Base-by-base conservation (phyloP, 2,113 vertebrate genomes). In the Tenebrosternarchus preto region DNA sequence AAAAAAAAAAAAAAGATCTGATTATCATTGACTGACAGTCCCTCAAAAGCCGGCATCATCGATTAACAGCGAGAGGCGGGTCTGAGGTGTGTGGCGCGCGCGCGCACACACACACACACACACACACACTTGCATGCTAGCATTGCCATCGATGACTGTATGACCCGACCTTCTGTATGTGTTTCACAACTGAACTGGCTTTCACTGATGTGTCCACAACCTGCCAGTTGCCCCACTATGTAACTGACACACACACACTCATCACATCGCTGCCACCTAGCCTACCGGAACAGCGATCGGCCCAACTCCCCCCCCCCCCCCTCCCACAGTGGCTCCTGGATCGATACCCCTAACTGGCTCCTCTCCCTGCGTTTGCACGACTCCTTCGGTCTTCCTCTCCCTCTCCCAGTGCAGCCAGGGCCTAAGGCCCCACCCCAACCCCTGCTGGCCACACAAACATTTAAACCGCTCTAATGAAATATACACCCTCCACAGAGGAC, bases 341-440 rank as follows among this genome's bases (percentile, higher is more conserved):
- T 93, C 91, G 77, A 93, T 92, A 86, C 83, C 84, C 90, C 88
- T 93, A 92, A 92, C 91, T 90, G 86, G 33, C 82, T 83, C 81
- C 80, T 72, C 57, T 80, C 86, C 79, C 88, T 88, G 87, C 84
- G 83, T 82, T 87, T 78, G 85, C 92, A 92, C 87, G 88, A 84
- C 82, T 87, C 85, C 20, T 83, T 71, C 63, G n/a, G n/a, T n/a
- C n/a, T n/a, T n/a, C n/a, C n/a, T n/a, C n/a, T n/a, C n/a, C n/a
- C 36, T 15, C 60, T n/a, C 50, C 60, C 55, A 8, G 57, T 73
- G 56, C 78, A 66, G 88, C 73, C 87, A 90, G 89, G 88, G 79
- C 83, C 86, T 91, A 92, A 93, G 92, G 90, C 91, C 92, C 79
- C 71, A 91, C 89, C 90, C 88, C 89, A 87, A 89, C 85, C 87